Evolutionary conservation across 2,888 invertebrate species (phyloP), one percentile per base, ranked within the genome.

Genomic region (Stictocephala bisonia): DNA sequence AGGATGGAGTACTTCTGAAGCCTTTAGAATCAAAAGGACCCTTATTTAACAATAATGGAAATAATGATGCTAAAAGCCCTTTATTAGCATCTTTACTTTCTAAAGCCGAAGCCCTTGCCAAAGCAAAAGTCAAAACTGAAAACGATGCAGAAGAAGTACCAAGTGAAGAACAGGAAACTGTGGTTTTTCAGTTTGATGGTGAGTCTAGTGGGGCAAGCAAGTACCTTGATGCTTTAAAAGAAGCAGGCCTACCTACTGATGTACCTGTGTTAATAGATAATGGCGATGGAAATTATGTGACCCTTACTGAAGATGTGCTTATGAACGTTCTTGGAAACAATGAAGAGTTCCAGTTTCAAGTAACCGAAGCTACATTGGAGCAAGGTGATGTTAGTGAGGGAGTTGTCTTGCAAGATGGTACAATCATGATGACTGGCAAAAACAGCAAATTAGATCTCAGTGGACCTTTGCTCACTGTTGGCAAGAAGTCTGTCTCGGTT

Each of bases 181-280:
- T 67, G 15, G 11, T 68, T 20, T 73, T 68, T 48, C 73, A 67
- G 11, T 64, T 69, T 56, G 73, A 69, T 60, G 73, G 73, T 13
- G 73, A 73, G 24, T 53, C 69, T 0, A 69, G 67, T n/a, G 58
- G 60, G 35, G 75, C 72, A 1, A 74, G 74, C 26, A 78, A 80
- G 64, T 80, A 80, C 69, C 77, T 79, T 71, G 80, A 81, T 73
- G 79, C 79, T 48, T 72, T 81, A 64, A 81, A 81, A 75, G 80
- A 79, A 69, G 80, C 83, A n/a, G 84, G 85, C 22, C 80, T 84
- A 40, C 84, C 84, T 9, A 80, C 84, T 0, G 84, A 86, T 77
- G 84, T 86, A 26, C 85, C 90, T 22, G 89, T 90, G 78, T 86
- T 90, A 77, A 88, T 89, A 76, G 89, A 89, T 81, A 89, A 89